These are phyloP conservation scores for Aphelenchoides avenae DNA, from an alignment of 1,140 invertebrate genomes.

Conservation along the genomic window DNA sequence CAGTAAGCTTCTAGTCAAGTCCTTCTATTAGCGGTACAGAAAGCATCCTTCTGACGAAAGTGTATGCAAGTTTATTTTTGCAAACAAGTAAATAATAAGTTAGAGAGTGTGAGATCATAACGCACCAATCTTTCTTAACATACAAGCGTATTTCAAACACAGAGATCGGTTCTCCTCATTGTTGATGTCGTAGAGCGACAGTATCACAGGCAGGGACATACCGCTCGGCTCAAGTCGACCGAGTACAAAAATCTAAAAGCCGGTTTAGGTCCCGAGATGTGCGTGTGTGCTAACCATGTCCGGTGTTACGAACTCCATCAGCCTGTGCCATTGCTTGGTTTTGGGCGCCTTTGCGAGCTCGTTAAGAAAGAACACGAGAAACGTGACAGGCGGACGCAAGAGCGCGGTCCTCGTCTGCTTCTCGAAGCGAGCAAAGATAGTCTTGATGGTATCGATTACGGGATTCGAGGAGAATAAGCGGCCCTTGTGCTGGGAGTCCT, in stretches of 20 bases:
- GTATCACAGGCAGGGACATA: conserved; percentile 25
- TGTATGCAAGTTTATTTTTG: too few species aligned
- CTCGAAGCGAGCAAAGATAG: conserved; percentile 31
- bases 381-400: conserved; percentile 29
- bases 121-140: conserved; percentile 31
- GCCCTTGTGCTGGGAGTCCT: too few species aligned
- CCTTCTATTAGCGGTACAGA: too few species aligned
- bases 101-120: too few species aligned
- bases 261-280: not conserved
- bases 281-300: conserved; percentile 19
- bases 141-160: conserved; percentile 34
- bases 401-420: conserved; percentile 23
- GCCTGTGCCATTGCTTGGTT: conserved; percentile 30
- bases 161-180: conserved; percentile 19
- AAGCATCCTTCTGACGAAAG: too few species aligned
- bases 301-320: conserved; percentile 37
- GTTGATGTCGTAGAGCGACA: conserved; percentile 25
- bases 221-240: conserved; percentile 33
- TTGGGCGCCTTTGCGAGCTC: conserved; percentile 33
- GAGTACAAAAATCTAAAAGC: conserved; percentile 19
- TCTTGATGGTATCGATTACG: too few species aligned
- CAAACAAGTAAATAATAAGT: too few species aligned
- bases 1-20: too few species aligned
- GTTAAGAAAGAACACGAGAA: conserved; percentile 34
- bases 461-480: too few species aligned